Evolutionary conservation across 1,140 invertebrate genomes (phyloP), one percentile per base, ranked within the genome.

Genomic region (Stenopsyche tienmushanensis): DNA sequence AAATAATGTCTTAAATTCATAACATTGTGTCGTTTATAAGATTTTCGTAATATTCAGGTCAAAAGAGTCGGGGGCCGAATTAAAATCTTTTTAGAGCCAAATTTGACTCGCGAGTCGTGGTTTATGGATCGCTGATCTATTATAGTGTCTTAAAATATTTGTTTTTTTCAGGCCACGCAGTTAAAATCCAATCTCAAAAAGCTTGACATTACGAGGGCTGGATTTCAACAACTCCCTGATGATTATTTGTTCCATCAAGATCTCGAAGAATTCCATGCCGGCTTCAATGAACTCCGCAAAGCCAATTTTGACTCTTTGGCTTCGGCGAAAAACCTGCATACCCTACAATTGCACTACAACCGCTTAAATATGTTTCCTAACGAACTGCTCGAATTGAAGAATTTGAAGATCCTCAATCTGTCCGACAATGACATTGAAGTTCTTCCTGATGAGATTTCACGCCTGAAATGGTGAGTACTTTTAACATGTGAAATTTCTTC

Each of bases 371-470:
- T 75, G 3, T 74, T 89, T 59, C 88, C 88, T 0, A 72, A 73
- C 9, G 84, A 85, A 67, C 75, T 87, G 29, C 77, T 88, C 69
- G 76, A 80, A 45, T 74, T 89, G 21, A 75, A 75, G 1, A 74
- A 81, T 1, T 74, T 90, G 44, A 84, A 82, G n/a, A 80, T 82
- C 41, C 80, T 90, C 47, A 86, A 90, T 74, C 75, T 90, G n/a
- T 86, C 87, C 26, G 84, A 88, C 73, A 90, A 90, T 72, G 81
- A 81, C 66, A 83, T 90, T 39, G 73, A 80, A 50, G 78, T 82
- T 55, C 71, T 90, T 52, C 86, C 88, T 1, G 73, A 80, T 21
- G 85, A 85, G 72, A 86, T 90, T 70, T 79, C 77, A 68, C 78
- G 79, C 52, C 78, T 90, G 47, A 75, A 80, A 71, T 85, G 86